Evolutionary conservation across 2,888 invertebrate genomes (phyloP), one percentile per base, ranked within the genome.

Genomic region (Idaea biselata): DNA sequence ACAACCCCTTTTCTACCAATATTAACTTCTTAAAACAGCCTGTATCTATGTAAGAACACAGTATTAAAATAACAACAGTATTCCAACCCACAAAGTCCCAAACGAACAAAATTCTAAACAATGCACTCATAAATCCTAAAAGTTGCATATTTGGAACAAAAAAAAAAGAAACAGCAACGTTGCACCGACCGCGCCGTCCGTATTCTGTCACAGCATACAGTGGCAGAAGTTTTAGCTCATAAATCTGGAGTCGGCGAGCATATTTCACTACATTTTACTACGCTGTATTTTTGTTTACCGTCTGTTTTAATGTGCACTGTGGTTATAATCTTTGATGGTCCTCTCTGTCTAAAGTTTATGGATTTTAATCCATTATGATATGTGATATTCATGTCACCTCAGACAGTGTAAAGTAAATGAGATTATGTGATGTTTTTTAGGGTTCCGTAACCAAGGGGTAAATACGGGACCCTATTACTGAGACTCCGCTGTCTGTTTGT

Each of bases 201-300:
- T 14, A 14, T 44, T 14, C 44, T 44, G 44, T 44, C 44, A 44
- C 44, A 44, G 44, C 11, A 14, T 14, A 44, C 2, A 44, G 25
- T 25, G 5, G 55, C 8, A 60, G 44, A 60, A 60, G 56, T 60
- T 65, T 63, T 14, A 33, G 57, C 54, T 58, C 54, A 64, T 68
- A 67, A 69, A 74, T 72, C 73, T 68, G 66, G 61, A 65, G 65
- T 60, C 58, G 65, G 63, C 60, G 55, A 66, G 65, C 69, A 69
- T 68, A 68, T 67, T 69, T 69, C 60, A 63, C 64, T 62, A 44
- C 62, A 66, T 68, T 69, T 71, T 71, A 71, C 65, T 62, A 66
- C 58, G 64, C 64, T 67, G 61, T 70, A 68, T 68, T 68, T 63
- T 61, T 67, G 67, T 64, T 68, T 68, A 67, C 63, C 64, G 65